Evolutionary conservation across 2,113 vertebrate genomes (phyloP), one percentile per base, ranked within the genome.

Genomic region (Cinclus mexicanus): DNA sequence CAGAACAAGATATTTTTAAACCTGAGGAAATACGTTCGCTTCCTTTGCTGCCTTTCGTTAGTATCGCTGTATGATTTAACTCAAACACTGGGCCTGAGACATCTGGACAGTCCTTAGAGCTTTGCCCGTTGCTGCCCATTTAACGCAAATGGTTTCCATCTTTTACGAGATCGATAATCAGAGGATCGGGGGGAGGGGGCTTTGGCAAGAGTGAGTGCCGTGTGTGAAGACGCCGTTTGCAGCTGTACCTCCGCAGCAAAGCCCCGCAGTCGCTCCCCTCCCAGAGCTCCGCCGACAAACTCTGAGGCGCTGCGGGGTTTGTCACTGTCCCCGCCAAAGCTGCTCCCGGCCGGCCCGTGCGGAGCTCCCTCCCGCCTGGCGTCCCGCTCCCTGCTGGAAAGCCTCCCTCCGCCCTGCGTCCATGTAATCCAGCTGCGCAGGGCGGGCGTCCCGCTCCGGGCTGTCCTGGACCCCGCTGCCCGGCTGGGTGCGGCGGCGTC

Each of bases 1-100:
- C 23, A 79, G 89, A 94, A 37, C 65, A 41, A 87, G 74, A 42
- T 92, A 61, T 95, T 96, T 97, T 97, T 94, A 93, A 95, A 93
- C 37, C 22, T 49, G 80, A 96, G 87, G 87, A 94, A 95, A 93
- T 46, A 29, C 6, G 44, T 13, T 16, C 65, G 75, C 65, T 97
- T 97, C 91, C 84, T 88, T 84, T 90, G 80, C 67, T 31, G 79
- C 37, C 2, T 72, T 71, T 37, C 7, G 61, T 56, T 59, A 50
- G 20, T 39, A 57, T n/a, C 35, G 24, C 69, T 17, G 74, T 35
- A 6, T 22, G 26, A 41, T 68, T 84, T 49, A 69, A 63, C 61
- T 69, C 37, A 17, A 82, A 41, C 57, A 18, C 6, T 6, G 65
- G 63, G 11, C 15, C 11, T 10, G 42, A 47, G 76, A 52, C 69